phyloP scores from a whole-genome alignment of 2,888 invertebrate species.

The Xylota segnis region DNA sequence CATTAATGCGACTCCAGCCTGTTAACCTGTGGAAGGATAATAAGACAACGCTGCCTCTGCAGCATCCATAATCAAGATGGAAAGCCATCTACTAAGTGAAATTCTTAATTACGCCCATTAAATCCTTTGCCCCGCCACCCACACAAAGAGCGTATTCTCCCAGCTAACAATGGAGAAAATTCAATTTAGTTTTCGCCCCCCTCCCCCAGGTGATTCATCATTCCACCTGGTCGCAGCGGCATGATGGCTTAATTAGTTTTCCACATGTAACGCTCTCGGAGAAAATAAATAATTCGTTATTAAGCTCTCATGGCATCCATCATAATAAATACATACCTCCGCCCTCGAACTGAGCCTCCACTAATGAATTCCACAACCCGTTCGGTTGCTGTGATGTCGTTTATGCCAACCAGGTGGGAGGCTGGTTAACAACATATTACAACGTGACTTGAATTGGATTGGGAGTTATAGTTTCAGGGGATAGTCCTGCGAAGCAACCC shows the following conservation, averaged over 20 bases:
- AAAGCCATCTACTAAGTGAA: not conserved
- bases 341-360: not conserved
- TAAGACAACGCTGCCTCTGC: not conserved
- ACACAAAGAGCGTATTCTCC: not conserved
- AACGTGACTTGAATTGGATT: constrained; percentile 44
- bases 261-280: constrained; percentile 14
- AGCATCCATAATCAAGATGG: not conserved
- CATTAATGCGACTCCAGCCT: no score
- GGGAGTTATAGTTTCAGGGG: not conserved
- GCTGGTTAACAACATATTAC: constrained; percentile 11
- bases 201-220: constrained; percentile 30
- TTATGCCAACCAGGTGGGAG: constrained; percentile 21
- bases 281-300: constrained; percentile 62
- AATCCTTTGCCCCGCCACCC: not conserved
- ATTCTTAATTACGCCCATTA: not conserved
- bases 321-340: constrained; percentile 34
- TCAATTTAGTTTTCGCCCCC: constrained; percentile 26
- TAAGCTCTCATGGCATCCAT: constrained; percentile 51
- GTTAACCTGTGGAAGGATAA: not conserved
- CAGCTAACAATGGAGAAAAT: constrained; percentile 28
- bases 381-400: not conserved
- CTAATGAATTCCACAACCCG: constrained; percentile 33
- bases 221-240: constrained; percentile 6
- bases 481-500: constrained; percentile 1
- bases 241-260: constrained; percentile 60